Conservation (phyloP, 2,888 invertebrate species). For the Noctua janthe region DNA sequence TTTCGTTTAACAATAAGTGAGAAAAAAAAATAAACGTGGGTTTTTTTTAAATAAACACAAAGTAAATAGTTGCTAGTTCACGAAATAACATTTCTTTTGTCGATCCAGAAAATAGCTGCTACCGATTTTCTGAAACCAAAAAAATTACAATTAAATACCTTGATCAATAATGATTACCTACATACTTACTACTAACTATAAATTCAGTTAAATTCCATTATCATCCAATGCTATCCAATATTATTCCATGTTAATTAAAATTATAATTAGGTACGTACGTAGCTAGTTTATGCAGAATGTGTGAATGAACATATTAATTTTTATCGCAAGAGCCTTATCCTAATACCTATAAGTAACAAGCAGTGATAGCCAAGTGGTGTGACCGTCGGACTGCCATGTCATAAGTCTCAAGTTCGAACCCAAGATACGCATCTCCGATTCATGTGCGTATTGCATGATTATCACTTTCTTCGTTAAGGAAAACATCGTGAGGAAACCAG, state of each 20-base stretch:
- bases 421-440: no score
- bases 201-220: neutral
- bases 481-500: no score
- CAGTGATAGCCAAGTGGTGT: no score
- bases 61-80: neutral
- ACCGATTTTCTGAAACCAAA: constrained; percentile 30
- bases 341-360: neutral
- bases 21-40: neutral
- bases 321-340: neutral
- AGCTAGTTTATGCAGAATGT: neutral
- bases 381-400: no score
- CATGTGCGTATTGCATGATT: no score
- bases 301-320: neutral
- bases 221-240: neutral
- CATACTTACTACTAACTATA: neutral
- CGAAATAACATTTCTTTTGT: neutral
- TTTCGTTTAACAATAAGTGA: neutral
- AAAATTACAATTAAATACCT: neutral
- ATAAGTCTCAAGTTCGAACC: no score
- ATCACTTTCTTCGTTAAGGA: no score
- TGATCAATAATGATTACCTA: neutral
- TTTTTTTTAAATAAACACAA: neutral
- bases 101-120: neutral
- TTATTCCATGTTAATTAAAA: constrained; percentile 2
- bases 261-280: constrained; percentile 2